Evolutionary conservation across 2,113 vertebrate genomes (phyloP).

Genomic region (Melanotaenia duboulayi): DNA sequence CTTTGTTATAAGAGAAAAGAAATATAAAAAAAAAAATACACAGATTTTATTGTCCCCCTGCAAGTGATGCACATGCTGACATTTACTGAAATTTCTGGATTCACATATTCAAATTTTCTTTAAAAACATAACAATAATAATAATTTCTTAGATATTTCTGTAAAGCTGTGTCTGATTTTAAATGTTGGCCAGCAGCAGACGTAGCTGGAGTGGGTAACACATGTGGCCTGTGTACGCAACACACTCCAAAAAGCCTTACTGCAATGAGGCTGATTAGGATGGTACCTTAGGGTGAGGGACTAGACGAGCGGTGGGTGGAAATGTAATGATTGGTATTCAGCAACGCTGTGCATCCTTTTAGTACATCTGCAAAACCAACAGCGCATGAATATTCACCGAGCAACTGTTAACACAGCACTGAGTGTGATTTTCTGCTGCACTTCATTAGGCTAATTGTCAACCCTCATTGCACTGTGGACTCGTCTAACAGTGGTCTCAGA

Average conservation of each 20-base stretch:
- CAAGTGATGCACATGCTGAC: no score
- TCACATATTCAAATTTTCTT: no score
- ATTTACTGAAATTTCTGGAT: no score
- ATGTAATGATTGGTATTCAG: slow-evolving; percentile 83
- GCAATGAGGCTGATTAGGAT: slow-evolving; percentile 64
- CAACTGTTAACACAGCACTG: slow-evolving; percentile 78
- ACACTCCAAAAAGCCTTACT: slow-evolving; percentile 55
- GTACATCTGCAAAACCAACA: slow-evolving; percentile 72
- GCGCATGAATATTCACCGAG: slow-evolving; percentile 81
- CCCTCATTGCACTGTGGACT: slow-evolving; percentile 65
- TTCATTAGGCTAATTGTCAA: slow-evolving; percentile 83
- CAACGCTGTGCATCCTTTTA: slow-evolving; percentile 56
- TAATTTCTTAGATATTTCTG: not conserved
- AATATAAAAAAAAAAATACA: no score
- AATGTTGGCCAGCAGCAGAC: slow-evolving; percentile 15
- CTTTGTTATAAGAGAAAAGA: no score
- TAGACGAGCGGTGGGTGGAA: slow-evolving; percentile 66
- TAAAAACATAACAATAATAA: no score
- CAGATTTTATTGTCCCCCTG: no score
- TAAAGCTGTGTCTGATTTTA: slow-evolving; percentile 21
- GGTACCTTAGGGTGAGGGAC: slow-evolving; percentile 50
- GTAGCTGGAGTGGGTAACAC: slow-evolving; percentile 39
- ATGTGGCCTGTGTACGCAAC: slow-evolving; percentile 33
- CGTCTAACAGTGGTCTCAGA: slow-evolving; percentile 73
- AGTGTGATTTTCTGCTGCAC: slow-evolving; percentile 77